Evolutionary conservation across 2,113 vertebrate species (phyloP), one percentile per base, ranked within the genome.

Genomic region (Oceanites oceanicus): DNA sequence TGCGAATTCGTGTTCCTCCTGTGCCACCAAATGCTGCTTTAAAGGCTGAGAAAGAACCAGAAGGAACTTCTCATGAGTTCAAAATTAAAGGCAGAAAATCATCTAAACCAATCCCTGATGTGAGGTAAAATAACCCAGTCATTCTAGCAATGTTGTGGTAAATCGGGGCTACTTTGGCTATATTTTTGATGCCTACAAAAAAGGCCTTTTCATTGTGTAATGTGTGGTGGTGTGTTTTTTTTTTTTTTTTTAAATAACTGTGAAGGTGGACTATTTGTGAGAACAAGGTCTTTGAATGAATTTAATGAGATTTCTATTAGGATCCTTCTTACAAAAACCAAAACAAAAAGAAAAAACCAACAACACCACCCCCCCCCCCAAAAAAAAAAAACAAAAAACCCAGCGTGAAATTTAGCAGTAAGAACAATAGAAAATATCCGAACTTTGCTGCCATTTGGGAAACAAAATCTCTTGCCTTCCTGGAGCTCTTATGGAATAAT

Each of bases 51-150:
- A 98, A 98, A 97, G 98, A 98, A 93, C 98, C 99, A 89, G 99
- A 99, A 98, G 99, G 98, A 97, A 98, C 99, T 93, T 99, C 99
- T 59, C 99, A 99, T 93, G 99, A 99, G 97, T 99, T 99, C 98
- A 99, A 99, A 97, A 99, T 99, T 96, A 99, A 99, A 97, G 99
- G 99, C 96, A 99, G 99, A 98, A 99, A 99, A 82, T 98, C 99
- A 59, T 98, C 98, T 86, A 99, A 99, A 98, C 97, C 98, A 71
- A 96, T 98, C 70, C 95, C 98, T 96, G 98, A 98, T 94, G 97
- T 97, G 94, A 99, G 98, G 99, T 99, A 98, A 98, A 98, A 80
- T 63, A 95, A 92, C 63, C n/a, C 74, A 90, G 27, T 77, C 36
- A 45, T 86, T 93, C 19, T 18, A 56, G 47, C 30, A 55, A 18